A percentile compares a stretch with the other conserved stretches of the same genome.
Conservation (phyloP, 2,888 invertebrate species). For the Capitulum mitella region DNA sequence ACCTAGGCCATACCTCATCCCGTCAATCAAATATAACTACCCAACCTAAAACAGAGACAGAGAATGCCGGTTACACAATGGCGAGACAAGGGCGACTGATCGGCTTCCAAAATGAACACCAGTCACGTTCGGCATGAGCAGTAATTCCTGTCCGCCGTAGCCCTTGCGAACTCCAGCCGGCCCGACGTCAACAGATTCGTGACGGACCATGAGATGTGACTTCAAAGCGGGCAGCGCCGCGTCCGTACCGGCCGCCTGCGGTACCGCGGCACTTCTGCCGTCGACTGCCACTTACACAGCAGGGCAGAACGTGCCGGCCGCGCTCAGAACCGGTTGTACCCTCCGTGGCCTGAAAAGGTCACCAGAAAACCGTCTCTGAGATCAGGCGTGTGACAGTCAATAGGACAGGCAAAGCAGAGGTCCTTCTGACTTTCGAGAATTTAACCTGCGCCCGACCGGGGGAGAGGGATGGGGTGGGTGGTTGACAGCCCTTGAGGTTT, state of each 20-base stretch:
- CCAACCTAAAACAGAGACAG: not conserved
- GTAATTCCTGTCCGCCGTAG: not conserved
- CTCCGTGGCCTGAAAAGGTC: not conserved
- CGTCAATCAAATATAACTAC: not conserved
- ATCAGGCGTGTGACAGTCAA: too few species aligned
- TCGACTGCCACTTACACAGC: not conserved
- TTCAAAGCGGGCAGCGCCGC: too few species aligned
- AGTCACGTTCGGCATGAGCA: not conserved
- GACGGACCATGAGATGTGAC: too few species aligned
- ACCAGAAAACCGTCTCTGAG: not conserved
- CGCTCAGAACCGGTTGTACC: slow-evolving; percentile 12
- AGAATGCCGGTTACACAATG: not conserved
- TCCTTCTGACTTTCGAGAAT: too few species aligned
- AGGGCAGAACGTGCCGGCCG: not conserved
- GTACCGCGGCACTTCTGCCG: too few species aligned
- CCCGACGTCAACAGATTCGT: too few species aligned
- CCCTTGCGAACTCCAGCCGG: too few species aligned
- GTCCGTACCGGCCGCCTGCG: too few species aligned
- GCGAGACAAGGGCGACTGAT: not conserved
- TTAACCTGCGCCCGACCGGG: too few species aligned
- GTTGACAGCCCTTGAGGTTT: too few species aligned
- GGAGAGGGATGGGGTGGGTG: too few species aligned
- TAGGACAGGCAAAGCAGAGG: too few species aligned
- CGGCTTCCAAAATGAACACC: not conserved
- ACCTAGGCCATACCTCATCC: not conserved